A percentile compares a stretch with the other conserved stretches of the same genome.
phyloP scores from a whole-genome alignment of 2,113 vertebrate species.

The Rhineura floridana region DNA sequence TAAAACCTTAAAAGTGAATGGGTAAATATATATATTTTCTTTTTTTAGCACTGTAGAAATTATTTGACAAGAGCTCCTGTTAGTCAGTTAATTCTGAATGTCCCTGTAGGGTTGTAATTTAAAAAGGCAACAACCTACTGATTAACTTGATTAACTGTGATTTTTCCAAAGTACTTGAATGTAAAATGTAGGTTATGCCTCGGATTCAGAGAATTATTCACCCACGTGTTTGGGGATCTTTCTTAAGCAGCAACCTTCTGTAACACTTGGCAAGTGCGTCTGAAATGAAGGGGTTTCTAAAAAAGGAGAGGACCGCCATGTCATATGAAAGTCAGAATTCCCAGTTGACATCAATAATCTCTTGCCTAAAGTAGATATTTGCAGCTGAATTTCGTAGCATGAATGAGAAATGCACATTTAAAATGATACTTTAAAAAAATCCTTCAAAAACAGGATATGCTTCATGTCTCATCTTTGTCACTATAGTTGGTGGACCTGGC shows the following conservation, averaged over 20 bases:
- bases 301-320: background rate
- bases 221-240: background rate
- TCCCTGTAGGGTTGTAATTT: constrained; percentile 2
- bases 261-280: background rate
- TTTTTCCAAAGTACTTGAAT: background rate
- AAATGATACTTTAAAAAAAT: background rate
- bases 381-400: background rate
- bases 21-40: too few species aligned
- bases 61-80: background rate
- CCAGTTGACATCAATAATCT: background rate
- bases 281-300: background rate
- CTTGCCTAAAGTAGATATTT: background rate
- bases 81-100: background rate
- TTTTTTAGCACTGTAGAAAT: background rate
- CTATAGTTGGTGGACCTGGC: background rate
- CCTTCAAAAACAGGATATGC: background rate
- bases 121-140: constrained; percentile 1
- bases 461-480: background rate
- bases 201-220: background rate
- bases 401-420: background rate
- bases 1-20: too few species aligned
- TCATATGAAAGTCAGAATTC: background rate
- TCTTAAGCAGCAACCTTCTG: background rate
- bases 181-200: background rate
- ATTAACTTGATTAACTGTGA: background rate